Evolutionary conservation across 2,797 vertebrate genomes (phyloP), one percentile per base, ranked within the genome.

Genomic region (Vespertilio murinus): DNA sequence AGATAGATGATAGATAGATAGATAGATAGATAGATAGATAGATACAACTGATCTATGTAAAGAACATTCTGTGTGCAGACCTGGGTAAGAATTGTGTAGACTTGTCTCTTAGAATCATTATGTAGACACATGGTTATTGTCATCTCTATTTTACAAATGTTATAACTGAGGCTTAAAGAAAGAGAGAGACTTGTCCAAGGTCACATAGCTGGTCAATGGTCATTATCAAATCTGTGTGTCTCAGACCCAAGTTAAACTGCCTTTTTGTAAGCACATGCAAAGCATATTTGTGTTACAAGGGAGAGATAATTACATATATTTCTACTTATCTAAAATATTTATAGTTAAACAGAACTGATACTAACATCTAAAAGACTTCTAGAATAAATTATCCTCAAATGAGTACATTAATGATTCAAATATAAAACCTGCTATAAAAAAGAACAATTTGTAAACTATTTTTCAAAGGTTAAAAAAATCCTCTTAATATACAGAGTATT

Each of bases 391-490:
- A 97, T 52, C 42, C 23, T 90, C 18, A 88, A 96, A 96, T 88
- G 79, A 56, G 5, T 52, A 92, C 33, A 97, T 95, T 95, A 97
- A 95, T 95, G 90, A 96, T 94, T 97, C 87, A 97, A 94, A 95
- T 83, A 92, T 52, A 77, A 96, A 97, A 94, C 65, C 10, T 93
- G 18, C 86, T 92, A 90, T 88, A 87, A 87, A 97, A 93, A 78
- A 67, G 67, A 91, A 23, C 56, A 93, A 95, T 95, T 97, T 96
- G 78, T 96, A 97, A 97, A 96, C 94, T 94, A 92, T 88, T 96
- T 96, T 97, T 96, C 77, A 94, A 93, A 96, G 61, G 90, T 94
- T 96, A 87, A 96, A 97, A 95, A 90, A 94, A 96, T n/a, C 33
- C 83, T 97, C 81, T 96, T 96, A 97, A 94, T 94, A 97, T 22